Evolutionary conservation across 2,113 vertebrate species (phyloP).

Genomic region (Scartelaos histophorus): DNA sequence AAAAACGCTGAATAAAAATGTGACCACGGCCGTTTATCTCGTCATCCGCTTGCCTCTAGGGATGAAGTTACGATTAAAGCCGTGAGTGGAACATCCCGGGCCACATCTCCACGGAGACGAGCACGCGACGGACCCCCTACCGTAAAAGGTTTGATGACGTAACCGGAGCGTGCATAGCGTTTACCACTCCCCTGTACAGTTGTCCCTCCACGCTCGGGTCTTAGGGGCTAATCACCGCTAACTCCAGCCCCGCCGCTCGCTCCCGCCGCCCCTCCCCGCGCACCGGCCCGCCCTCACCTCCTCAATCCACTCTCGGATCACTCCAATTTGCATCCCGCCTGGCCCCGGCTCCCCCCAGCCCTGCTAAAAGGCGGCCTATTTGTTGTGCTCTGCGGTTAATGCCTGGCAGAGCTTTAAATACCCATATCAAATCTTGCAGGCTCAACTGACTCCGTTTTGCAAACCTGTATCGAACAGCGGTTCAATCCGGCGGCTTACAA

Average conservation of each 20-base stretch:
- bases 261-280: constrained; percentile 55
- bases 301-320: constrained; percentile 79
- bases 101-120: too few relatives aligned
- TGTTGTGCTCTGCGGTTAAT: constrained; percentile 84
- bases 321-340: constrained; percentile 81
- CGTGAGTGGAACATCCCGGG: too few relatives aligned
- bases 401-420: constrained; percentile 84
- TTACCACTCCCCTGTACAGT: constrained; percentile 35
- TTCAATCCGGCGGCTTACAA: constrained; percentile 84
- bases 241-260: constrained; percentile 50
- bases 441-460: constrained; percentile 86
- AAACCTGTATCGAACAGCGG: constrained; percentile 85
- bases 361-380: constrained; percentile 83
- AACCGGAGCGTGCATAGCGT: neutral
- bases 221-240: constrained; percentile 60
- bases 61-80: too few relatives aligned
- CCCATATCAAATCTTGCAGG: constrained; percentile 84
- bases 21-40: too few relatives aligned
- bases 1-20: too few relatives aligned
- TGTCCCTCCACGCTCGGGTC: constrained; percentile 55
- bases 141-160: neutral
- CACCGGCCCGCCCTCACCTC: constrained; percentile 71
- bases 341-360: constrained; percentile 74
- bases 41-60: too few relatives aligned
- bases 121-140: too few relatives aligned